Conservation (phyloP, 2,888 invertebrate genomes). For the Myopa tessellatipennis region DNA sequence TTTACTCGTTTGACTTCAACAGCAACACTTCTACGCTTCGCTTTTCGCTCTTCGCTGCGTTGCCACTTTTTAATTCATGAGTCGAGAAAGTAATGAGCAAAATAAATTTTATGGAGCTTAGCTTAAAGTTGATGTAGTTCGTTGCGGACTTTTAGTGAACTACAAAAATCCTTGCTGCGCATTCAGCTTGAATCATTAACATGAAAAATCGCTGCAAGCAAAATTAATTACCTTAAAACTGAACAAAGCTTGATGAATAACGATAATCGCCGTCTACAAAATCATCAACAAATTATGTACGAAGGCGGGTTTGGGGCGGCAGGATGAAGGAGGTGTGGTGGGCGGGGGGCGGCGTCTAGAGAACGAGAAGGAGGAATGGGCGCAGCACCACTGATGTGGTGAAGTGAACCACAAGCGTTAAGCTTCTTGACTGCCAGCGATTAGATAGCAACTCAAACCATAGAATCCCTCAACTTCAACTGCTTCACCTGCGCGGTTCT, state of each 20-base stretch:
- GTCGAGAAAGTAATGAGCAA: neutral
- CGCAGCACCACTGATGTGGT: neutral
- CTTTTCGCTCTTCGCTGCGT: neutral
- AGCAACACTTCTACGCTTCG: neutral
- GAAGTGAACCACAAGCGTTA: conserved; percentile 3
- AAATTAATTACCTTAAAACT: conserved; percentile 24
- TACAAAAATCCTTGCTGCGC: neutral
- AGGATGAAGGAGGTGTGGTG: neutral
- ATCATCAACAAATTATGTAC: conserved; percentile 56
- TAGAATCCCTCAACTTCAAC: too few species aligned
- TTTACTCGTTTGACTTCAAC: neutral
- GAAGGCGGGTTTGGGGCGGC: neutral
- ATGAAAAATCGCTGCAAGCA: neutral
- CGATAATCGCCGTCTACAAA: conserved; percentile 58
- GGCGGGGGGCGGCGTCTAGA: neutral
- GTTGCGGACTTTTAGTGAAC: neutral
- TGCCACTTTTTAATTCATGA: neutral
- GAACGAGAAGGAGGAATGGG: neutral
- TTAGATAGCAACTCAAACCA: neutral
- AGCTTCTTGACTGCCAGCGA: neutral
- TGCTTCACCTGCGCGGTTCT: too few species aligned
- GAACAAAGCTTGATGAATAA: conserved; percentile 55
- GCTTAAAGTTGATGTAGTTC: neutral
- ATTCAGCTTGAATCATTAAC: neutral
- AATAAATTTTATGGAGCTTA: neutral